Conservation (phyloP, 2,888 invertebrate species). For the Himalopsyche japonica region DNA sequence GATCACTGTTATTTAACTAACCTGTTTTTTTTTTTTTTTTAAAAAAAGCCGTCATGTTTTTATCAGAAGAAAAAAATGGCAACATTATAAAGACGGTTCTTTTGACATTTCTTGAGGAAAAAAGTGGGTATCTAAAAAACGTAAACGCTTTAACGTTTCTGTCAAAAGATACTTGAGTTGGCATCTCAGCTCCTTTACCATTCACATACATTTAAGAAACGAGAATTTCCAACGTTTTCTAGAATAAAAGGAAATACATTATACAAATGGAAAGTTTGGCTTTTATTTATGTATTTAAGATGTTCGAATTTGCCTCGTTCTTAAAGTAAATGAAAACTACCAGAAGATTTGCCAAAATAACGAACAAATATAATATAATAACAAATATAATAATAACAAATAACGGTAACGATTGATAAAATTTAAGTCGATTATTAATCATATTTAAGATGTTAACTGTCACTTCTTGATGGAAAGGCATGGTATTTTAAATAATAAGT, state of each 20-base stretch:
- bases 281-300: too few relatives aligned
- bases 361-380: too few relatives aligned
- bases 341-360: too few relatives aligned
- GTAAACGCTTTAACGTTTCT: neutral
- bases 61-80: neutral
- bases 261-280: neutral
- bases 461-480: too few relatives aligned
- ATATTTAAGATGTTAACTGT: too few relatives aligned
- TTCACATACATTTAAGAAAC: neutral
- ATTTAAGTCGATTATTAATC: too few relatives aligned
- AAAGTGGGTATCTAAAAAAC: neutral
- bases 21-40: neutral
- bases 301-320: too few relatives aligned
- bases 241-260: neutral
- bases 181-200: neutral
- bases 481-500: too few relatives aligned
- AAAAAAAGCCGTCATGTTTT: neutral
- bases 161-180: neutral
- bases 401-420: too few relatives aligned
- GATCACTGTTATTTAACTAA: neutral
- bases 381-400: too few relatives aligned
- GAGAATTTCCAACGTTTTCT: neutral
- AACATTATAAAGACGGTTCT: neutral
- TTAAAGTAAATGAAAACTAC: too few relatives aligned
- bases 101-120: neutral